Percentiles rank a stretch among this genome's conserved stretches.
Conservation (phyloP, 1,140 invertebrate genomes). For the Cotesia vestalis region DNA sequence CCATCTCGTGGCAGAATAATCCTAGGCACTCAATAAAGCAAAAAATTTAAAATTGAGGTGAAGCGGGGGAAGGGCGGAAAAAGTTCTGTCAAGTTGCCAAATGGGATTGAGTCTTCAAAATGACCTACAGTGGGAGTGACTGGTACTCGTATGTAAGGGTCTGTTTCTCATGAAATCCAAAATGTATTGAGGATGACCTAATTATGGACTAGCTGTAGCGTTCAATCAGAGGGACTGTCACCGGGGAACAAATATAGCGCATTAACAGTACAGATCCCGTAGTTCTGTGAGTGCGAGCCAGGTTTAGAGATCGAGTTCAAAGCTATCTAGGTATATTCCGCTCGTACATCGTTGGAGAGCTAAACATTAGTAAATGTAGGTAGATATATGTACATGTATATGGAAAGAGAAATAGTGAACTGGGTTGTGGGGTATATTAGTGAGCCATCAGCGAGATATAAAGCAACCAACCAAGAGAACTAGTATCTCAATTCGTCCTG, state of each 20-base stretch:
- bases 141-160: too few relatives aligned
- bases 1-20: too few relatives aligned
- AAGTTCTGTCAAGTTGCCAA: constrained; percentile 5
- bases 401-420: not conserved
- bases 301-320: too few relatives aligned
- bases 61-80: not conserved
- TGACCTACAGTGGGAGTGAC: constrained; percentile 16
- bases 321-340: not conserved
- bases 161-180: constrained; percentile 27
- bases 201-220: constrained; percentile 47
- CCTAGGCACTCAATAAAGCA: too few relatives aligned
- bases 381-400: too few relatives aligned
- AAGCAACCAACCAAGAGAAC: not conserved
- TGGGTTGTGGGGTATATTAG: not conserved
- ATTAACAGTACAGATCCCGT: constrained; percentile 25
- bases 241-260: constrained; percentile 31
- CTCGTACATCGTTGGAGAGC: constrained; percentile 4
- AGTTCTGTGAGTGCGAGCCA: too few relatives aligned
- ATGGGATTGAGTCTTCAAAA: constrained; percentile 21
- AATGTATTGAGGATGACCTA: constrained; percentile 47
- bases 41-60: too few relatives aligned
- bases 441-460: too few relatives aligned
- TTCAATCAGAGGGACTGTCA: constrained; percentile 37
- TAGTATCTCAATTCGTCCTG: constrained; percentile 1
- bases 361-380: too few relatives aligned